Evolutionary conservation across 2,113 vertebrate genomes (phyloP), one percentile per base, ranked within the genome.

Genomic region (Hipposideros armiger): DNA sequence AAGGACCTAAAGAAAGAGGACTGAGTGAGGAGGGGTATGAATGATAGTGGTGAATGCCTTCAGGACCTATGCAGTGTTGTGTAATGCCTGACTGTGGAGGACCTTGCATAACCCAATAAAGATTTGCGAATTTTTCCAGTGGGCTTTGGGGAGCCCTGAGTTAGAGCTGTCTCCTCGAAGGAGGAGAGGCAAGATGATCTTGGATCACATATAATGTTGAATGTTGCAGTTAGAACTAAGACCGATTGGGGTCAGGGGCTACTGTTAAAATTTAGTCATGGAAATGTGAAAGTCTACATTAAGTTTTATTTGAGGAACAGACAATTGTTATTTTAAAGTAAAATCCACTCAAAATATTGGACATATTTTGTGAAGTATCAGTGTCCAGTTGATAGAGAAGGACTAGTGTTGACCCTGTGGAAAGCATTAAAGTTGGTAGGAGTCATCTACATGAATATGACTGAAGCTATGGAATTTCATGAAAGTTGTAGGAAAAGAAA

Each of bases 251-350:
- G 47, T 78, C 30, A 32, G 89, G 16, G 36, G 19, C n/a, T 47
- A 17, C 16, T 78, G n/a, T 69, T 89, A 19, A 90, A 78, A 82
- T 56, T 74, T 42, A 32, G 19, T 66, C 19, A 47, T 45, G 47
- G 16, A 66, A 66, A 78, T 78, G 36, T 2, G 10, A 42, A 93
- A 88, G 45, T 83, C 58, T 72, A n/a, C 24, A 7, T 73, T 76
- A 30, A 87, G 36, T 90, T 91, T 91, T 36, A 76, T 78, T 80
- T 76, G 47, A 84, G n/a, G 13, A 64, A 30, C 36, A 90, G 70
- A 69, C 15, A 86, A 26, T 67, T 66, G 60, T 16, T 28, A 5
- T 66, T 74, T 87, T 64, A 20, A 83, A 64, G 28, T 85, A 76
- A 76, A 74, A 80, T 36, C 50, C n/a, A 15, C 32, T 58, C 26